Evolutionary conservation across 2,797 vertebrate genomes (phyloP), one percentile per base, ranked within the genome.

Genomic region (Brachymystax lenok): DNA sequence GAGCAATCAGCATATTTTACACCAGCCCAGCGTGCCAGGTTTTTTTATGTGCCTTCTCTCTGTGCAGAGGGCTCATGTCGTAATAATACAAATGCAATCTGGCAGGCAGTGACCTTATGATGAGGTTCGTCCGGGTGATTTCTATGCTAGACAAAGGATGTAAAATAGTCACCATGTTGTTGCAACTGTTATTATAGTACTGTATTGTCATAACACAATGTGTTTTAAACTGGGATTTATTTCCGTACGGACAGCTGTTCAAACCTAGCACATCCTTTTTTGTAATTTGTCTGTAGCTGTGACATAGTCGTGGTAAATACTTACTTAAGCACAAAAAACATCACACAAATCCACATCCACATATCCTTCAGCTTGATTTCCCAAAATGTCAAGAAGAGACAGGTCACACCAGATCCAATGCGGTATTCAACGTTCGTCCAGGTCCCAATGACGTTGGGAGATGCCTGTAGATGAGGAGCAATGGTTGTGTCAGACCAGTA

Each of bases 1-100:
- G 82, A 84, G 81, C 87, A 91, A 92, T 93, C 88, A 88, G 91
- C 88, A 90, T 90, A 91, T 92, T 94, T 91, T 85, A 86, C 83
- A 46, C 40, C 40, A 46, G 40, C 75, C 81, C 77, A 79, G 76
- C 73, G 67, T 82, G 79, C 76, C 76, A 5, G 8, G 59, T 59
- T 64, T 82, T 46, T 88, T 85, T 79, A 17, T 74, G n/a, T 52
- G 33, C 27, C n/a, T 67, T 28, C 69, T 30, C 56, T 51, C 56
- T 82, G 76, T 69, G 75, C 73, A 74, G 27, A n/a, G 79, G 33
- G 67, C 61, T 81, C 78, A 71, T 77, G 73, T 68, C 73, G 74
- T 63, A 74, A 73, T 74, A 24, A 46, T 46, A 13, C 40, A 46
- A 79, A 33, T 50, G 67, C 56, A 63, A 74, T 74, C 73, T 76